Evolutionary conservation across 2,113 vertebrate genomes (phyloP).

Genomic region (Astatoreochromis straeleni): DNA sequence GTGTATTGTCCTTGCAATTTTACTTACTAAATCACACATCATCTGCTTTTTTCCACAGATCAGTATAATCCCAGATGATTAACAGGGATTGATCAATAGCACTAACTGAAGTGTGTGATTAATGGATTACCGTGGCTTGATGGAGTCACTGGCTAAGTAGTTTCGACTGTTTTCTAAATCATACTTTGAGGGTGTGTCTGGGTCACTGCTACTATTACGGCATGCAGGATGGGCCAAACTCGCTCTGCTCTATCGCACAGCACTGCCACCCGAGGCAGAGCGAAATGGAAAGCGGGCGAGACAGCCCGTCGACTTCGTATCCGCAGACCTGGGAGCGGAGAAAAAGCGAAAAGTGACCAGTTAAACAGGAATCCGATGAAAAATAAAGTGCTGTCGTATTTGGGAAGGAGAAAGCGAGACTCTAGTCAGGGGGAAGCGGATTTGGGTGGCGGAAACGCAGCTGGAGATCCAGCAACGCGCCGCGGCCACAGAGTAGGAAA

Average conservation of each 20-base stretch:
- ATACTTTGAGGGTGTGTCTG: slow-evolving; percentile 48
- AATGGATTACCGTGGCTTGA: not conserved
- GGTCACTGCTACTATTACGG: slow-evolving; percentile 53
- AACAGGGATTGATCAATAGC: not conserved
- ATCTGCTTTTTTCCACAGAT: slow-evolving; percentile 2
- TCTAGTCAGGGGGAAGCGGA: slow-evolving; percentile 1
- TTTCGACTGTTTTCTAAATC: not conserved
- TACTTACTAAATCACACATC: not conserved
- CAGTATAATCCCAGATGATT: not conserved
- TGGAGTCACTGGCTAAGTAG: not conserved
- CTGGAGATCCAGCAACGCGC: slow-evolving; percentile 28
- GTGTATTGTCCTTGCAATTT: not conserved
- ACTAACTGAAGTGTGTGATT: not conserved
- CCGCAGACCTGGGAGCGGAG: not conserved
- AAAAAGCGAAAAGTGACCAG: slow-evolving; percentile 9
- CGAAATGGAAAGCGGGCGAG: slow-evolving; percentile 31
- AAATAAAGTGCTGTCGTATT: slow-evolving; percentile 58
- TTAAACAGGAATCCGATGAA: slow-evolving; percentile 56
- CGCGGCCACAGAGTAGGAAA: slow-evolving; percentile 56
- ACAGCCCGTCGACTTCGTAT: not conserved
- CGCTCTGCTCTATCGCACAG: slow-evolving; percentile 31
- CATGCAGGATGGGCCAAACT: slow-evolving; percentile 68
- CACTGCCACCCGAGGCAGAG: slow-evolving; percentile 12
- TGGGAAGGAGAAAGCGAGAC: slow-evolving; percentile 51
- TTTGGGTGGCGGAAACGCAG: not conserved